These are phyloP conservation scores for Agriotes lineatus DNA, from an alignment of 2,888 invertebrate genomes.

Conservation along the genomic window DNA sequence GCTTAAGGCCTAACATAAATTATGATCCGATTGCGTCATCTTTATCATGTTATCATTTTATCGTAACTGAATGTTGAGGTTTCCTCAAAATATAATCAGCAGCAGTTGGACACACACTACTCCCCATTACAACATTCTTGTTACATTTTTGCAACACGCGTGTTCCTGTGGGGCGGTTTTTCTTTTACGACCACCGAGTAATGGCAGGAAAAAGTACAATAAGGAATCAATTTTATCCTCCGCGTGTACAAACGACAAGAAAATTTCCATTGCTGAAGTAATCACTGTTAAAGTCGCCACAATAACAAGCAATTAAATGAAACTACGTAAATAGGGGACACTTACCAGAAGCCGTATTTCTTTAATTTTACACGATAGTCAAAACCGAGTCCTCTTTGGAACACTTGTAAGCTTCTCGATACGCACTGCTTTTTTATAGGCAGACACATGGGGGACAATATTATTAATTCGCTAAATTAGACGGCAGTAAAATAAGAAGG, in stretches of 20 bases:
- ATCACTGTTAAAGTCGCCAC: background rate
- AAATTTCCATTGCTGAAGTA: constrained; percentile 16
- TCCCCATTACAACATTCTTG: no score
- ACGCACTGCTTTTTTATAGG: constrained; percentile 45
- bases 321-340: constrained; percentile 19
- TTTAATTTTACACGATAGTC: constrained; percentile 37
- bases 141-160: no score
- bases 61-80: no score
- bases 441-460: constrained; percentile 44
- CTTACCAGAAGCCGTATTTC: constrained; percentile 39
- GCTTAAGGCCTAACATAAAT: no score
- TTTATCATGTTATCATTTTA: no score
- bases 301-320: constrained; percentile 13
- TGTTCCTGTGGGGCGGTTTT: no score
- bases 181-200: no score
- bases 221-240: background rate
- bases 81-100: no score
- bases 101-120: no score
- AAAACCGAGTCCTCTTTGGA: constrained; percentile 15
- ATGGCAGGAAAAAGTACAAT: background rate
- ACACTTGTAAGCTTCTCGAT: constrained; percentile 21
- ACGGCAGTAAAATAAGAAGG: constrained; percentile 26
- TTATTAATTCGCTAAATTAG: constrained; percentile 34
- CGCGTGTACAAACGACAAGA: background rate
- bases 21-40: no score